These are phyloP conservation scores for Himalopsyche tibetana DNA, from an alignment of 2,888 invertebrate species.

Conservation along the genomic window DNA sequence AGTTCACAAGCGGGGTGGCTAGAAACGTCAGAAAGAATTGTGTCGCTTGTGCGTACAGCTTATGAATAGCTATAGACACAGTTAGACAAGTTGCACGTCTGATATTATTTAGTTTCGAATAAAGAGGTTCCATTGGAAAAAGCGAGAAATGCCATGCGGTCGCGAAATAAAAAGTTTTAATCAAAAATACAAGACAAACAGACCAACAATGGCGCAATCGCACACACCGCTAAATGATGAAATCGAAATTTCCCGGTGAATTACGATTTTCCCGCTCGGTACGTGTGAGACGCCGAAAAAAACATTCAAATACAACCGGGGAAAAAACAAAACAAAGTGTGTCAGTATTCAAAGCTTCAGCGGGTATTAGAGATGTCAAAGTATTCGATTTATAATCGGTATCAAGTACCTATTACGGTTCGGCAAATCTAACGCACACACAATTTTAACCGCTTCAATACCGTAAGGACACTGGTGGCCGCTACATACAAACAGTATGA, in stretches of 20 bases:
- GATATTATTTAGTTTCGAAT: conserved; percentile 22
- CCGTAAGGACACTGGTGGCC: too few species aligned
- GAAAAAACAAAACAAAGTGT: conserved; percentile 41
- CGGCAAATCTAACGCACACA: too few species aligned
- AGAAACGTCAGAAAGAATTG: too few species aligned
- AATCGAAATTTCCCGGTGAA: conserved; percentile 54
- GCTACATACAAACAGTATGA: too few species aligned
- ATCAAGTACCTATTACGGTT: not conserved
- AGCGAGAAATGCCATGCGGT: conserved; percentile 19
- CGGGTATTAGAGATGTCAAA: too few species aligned
- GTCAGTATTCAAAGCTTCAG: not conserved
- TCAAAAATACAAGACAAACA: conserved; percentile 44
- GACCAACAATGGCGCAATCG: conserved; percentile 44
- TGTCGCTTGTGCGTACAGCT: not conserved
- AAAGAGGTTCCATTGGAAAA: conserved; percentile 19
- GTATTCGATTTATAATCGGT: not conserved
- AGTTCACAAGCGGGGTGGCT: too few species aligned
- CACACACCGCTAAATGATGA: conserved; percentile 49
- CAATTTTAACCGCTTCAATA: too few species aligned
- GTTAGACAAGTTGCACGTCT: not conserved
- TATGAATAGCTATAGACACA: not conserved
- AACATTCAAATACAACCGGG: not conserved
- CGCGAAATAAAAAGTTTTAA: conserved; percentile 6
- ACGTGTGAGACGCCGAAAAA: conserved; percentile 45
- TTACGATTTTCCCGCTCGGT: conserved; percentile 48